Base-by-base conservation (phyloP, 1,140 invertebrate species). In the Neuroterus valhalla region DNA sequence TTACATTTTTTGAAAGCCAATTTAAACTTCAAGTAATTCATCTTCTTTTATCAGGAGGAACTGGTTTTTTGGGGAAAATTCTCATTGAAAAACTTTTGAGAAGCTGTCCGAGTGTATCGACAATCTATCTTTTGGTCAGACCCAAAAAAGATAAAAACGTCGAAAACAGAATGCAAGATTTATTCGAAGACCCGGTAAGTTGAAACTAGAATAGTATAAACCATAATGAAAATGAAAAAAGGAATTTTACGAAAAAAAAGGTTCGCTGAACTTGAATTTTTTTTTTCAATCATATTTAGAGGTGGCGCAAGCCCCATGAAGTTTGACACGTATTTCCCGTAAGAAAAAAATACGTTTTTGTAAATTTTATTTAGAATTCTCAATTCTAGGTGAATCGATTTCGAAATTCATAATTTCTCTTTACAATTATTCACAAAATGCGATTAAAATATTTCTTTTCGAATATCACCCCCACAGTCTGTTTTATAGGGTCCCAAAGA, bases 51-150 rank as follows among this genome's bases (percentile, higher is more conserved):
- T 52, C 91, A 62, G 94, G 94, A 21, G 93, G 93, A 1, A 96
- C 95, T 1, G 96, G 96, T 2, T 98, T 98, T 85, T 91, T 98
- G 84, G 96, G 96, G 3, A 97, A 97, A 90, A 94, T 96, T 23
- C 89, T 98, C 6, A 91, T 97, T 17, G 96, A 98, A 88, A 98
- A 98, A 89, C 86, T 98, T n/a, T 90, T 98, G 17, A 90, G 96
- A 76, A 93, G 91, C 38, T 95, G 95, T 86, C 93, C 94, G 17
- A 92, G 93, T 43, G 80, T 98, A 14, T 91, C 93, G 66, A 93
- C 89, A 79, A 93, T 98, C 69, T 98, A 96, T 85, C 81, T 97
- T 67, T 89, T 98, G 68, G 92, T 98, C 78, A 91, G 97, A 76
- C 90, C 93, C 8, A 97, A 98, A 87, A 94, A 94, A 86, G 94